Percentiles rank a stretch among this genome's conserved stretches.
These are phyloP conservation scores for Phthorimaea operculella DNA, from an alignment of 1,140 invertebrate genomes.

Conservation along the genomic window DNA sequence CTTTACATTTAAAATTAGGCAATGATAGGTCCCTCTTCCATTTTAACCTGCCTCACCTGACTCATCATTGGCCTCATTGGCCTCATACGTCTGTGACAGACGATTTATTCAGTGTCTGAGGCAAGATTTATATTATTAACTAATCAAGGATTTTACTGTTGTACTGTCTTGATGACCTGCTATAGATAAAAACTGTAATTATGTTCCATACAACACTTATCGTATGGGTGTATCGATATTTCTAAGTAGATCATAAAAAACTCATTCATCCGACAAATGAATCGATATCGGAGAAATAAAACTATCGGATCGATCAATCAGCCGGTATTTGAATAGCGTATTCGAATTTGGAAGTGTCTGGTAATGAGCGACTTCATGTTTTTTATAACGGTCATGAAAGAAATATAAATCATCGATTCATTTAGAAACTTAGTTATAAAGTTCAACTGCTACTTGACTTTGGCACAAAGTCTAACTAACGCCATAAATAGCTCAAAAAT, in stretches of 20 bases:
- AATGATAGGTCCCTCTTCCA: no score
- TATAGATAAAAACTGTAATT: conserved; percentile 59
- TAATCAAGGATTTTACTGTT: conserved; percentile 54
- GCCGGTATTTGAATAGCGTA: conserved; percentile 49
- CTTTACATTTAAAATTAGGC: no score
- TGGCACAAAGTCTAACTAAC: no score
- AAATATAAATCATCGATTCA: no score
- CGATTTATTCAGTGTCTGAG: no score
- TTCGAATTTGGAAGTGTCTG: conserved; percentile 16
- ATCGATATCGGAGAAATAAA: conserved; percentile 54
- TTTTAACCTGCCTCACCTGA: no score
- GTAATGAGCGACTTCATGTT: no score
- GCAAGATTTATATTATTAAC: conserved; percentile 32
- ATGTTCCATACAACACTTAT: conserved; percentile 51
- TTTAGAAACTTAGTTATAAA: no score
- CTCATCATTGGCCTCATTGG: no score
- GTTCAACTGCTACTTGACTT: no score
- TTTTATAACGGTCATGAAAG: no score
- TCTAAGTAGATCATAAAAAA: conserved; percentile 53
- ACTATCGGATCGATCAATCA: conserved; percentile 62
- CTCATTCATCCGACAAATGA: conserved; percentile 44
- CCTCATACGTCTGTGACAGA: no score
- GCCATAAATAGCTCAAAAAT: neutral
- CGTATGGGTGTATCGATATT: conserved; percentile 58
- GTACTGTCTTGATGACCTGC: conserved; percentile 48